These are phyloP conservation scores for Lepetodrilus schrolli DNA, from an alignment of 2,888 invertebrate genomes.

Conservation along the genomic window DNA sequence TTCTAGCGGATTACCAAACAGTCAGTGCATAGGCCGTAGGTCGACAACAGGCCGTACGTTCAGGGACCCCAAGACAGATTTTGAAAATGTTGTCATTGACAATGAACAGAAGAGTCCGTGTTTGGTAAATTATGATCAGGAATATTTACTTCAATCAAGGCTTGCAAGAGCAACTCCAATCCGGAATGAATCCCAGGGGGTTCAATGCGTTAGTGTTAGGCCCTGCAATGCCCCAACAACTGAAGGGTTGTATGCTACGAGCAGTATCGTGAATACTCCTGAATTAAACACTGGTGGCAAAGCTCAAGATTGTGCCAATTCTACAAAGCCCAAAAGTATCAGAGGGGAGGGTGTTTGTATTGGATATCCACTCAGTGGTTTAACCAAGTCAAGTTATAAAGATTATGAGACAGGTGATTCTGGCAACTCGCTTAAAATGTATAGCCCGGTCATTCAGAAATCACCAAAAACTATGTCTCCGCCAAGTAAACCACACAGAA, in stretches of 20 bases:
- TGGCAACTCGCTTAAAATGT: too few species aligned
- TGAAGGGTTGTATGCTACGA: background rate
- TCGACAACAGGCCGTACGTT: background rate
- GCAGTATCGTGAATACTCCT: constrained; percentile 1
- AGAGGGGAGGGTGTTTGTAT: too few species aligned
- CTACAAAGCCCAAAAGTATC: too few species aligned
- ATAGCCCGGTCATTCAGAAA: too few species aligned
- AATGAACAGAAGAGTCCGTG: background rate
- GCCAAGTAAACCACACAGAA: too few species aligned
- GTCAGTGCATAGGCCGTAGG: background rate
- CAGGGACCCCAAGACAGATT: background rate
- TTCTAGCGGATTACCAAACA: background rate
- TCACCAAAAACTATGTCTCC: too few species aligned
- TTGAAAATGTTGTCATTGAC: background rate
- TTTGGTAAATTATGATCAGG: background rate
- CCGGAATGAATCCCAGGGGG: background rate
- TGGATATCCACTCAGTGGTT: too few species aligned
- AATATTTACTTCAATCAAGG: background rate
- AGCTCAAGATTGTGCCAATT: too few species aligned
- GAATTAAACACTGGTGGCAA: too few species aligned
- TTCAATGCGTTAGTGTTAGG: background rate
- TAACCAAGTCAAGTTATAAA: too few species aligned
- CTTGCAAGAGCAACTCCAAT: background rate
- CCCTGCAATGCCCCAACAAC: background rate
- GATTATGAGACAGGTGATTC: too few species aligned